Conservation (phyloP, 2,797 vertebrate species). For the Takifugu ocellatus region DNA sequence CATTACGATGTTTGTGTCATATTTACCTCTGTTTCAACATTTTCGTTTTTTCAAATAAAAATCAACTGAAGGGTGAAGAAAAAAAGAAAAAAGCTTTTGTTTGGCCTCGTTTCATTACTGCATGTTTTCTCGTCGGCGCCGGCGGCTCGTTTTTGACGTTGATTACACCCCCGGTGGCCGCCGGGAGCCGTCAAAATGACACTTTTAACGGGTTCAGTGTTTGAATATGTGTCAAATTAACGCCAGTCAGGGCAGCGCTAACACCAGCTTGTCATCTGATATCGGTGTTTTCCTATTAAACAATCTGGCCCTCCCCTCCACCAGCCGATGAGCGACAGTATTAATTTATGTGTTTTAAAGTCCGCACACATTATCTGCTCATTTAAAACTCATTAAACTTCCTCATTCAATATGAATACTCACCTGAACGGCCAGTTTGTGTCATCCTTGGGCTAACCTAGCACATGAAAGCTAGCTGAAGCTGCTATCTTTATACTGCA, state of each 20-base stretch:
- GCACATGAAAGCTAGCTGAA: too few species aligned
- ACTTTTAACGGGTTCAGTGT: slow-evolving; percentile 31
- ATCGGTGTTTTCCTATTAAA: background rate
- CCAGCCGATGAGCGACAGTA: background rate
- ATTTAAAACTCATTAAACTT: too few species aligned
- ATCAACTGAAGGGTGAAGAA: slow-evolving; percentile 35
- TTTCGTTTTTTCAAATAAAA: slow-evolving; percentile 57
- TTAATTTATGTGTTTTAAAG: too few species aligned
- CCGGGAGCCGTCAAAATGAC: slow-evolving; percentile 12
- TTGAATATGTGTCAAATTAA: slow-evolving; percentile 51
- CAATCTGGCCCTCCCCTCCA: slow-evolving; percentile 1
- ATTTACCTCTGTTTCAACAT: slow-evolving; percentile 43
- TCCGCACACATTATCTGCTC: too few species aligned
- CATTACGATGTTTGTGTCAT: slow-evolving; percentile 64
- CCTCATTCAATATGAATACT: too few species aligned
- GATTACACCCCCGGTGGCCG: slow-evolving; percentile 20
- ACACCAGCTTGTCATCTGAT: slow-evolving; percentile 31
- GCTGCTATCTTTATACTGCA: slow-evolving; percentile 6
- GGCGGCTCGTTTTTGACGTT: slow-evolving; percentile 9
- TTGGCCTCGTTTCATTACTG: slow-evolving; percentile 10
- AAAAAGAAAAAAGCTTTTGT: slow-evolving; percentile 19
- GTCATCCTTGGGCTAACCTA: too few species aligned
- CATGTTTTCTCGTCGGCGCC: background rate
- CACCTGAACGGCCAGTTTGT: too few species aligned
- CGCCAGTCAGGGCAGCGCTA: slow-evolving; percentile 16